Evolutionary conservation across 2,113 vertebrate genomes (phyloP), one percentile per base, ranked within the genome.

Genomic region (Megalops atlanticus): DNA sequence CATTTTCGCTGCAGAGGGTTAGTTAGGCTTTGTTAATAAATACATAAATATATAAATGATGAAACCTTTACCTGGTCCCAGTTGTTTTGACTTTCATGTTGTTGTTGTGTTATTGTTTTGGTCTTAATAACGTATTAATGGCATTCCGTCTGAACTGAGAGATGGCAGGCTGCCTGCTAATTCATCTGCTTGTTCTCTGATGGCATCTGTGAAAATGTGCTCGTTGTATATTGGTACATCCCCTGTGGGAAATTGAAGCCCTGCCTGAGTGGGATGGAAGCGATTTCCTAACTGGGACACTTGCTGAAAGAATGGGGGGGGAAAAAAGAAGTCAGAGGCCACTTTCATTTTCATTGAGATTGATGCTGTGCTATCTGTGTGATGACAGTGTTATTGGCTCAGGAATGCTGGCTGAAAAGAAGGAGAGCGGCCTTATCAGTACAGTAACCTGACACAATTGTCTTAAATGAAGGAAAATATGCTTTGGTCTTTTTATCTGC

Each of bases 101-200:
- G 93, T 94, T 95, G 93, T 95, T 92, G 90, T 94, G 92, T 93
- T 95, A 93, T 95, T 95, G 92, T 95, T 94, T 92, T 93, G 92
- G 90, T 92, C 89, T 86, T 92, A 92, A 95, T 95, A 92, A 92
- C 85, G 90, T 95, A 95, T 95, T 95, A 95, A 95, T 95, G 93
- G 77, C 92, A 95, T 94, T 94, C 94, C 90, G 92, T 95, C 88
- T 94, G 94, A 95, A 95, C 93, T 95, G 87, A 84, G 90, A 92
- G 92, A 95, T 95, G 94, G 93, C 93, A 94, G 92, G 81, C 91
- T 94, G 93, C 94, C 93, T 95, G 92, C 90, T 94, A 94, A 94
- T 93, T 94, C 93, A 92, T 93, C 92, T 92, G 93, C 93, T 94
- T 93, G 93, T 94, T 94, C 93, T 95, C 94, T 93, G 93, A 94